These are phyloP conservation scores for Raja brachyura DNA, from an alignment of 2,113 vertebrate genomes.

Conservation along the genomic window DNA sequence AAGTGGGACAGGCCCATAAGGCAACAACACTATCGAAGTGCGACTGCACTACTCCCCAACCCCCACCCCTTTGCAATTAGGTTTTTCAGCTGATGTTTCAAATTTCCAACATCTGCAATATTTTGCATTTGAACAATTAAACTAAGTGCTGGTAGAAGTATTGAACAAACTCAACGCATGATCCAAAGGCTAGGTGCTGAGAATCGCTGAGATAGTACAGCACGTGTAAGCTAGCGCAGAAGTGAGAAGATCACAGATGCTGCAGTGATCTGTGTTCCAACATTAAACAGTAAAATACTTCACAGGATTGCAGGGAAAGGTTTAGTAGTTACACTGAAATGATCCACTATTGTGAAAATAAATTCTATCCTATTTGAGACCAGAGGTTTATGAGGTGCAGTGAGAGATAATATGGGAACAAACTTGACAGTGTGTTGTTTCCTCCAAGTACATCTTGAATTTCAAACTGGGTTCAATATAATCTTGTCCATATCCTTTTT, in stretches of 20 bases:
- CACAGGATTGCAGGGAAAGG: not conserved
- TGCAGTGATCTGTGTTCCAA: not conserved
- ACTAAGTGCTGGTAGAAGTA: not conserved
- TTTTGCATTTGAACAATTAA: not conserved
- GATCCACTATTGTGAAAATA: constrained; percentile 50
- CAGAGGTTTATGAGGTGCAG: constrained; percentile 52
- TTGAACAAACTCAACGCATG: too few relatives aligned
- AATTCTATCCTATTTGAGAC: constrained; percentile 47
- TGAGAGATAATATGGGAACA: constrained; percentile 52
- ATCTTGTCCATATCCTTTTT: not conserved
- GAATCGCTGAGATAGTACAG: not conserved
- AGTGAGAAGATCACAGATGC: not conserved
- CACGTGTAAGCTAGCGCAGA: not conserved
- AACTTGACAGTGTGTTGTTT: constrained; percentile 22
- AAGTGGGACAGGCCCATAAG: too few relatives aligned
- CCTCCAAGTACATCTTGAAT: constrained; percentile 11
- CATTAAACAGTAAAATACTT: not conserved
- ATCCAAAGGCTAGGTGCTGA: not conserved
- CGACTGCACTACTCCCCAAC: too few relatives aligned
- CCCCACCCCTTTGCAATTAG: too few relatives aligned
- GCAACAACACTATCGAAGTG: too few relatives aligned
- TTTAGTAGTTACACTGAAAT: constrained; percentile 44
- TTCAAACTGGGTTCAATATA: constrained; percentile 15
- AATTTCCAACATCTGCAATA: not conserved
- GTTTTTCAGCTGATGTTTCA: too few relatives aligned